Conservation (phyloP, 2,888 invertebrate genomes). For the Standfussiana lucernea region DNA sequence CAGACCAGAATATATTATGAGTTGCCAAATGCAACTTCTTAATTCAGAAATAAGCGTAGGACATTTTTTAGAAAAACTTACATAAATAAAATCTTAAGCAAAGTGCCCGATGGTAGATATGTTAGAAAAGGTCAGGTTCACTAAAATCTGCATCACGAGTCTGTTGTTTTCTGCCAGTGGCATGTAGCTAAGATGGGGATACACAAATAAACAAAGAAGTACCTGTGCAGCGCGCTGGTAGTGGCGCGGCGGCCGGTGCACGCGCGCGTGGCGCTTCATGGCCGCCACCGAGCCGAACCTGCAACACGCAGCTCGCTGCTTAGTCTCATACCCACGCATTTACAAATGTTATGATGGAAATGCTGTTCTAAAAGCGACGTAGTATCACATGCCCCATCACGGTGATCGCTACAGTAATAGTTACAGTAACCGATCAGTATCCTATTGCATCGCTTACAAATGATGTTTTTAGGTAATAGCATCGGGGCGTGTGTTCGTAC, state of each 20-base stretch:
- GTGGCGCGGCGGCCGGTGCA: conserved; percentile 70
- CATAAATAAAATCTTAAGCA: too few relatives aligned
- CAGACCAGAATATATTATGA: too few relatives aligned
- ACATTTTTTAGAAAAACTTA: too few relatives aligned
- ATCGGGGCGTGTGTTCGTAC: neutral
- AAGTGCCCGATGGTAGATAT: too few relatives aligned
- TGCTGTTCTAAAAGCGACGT: too few relatives aligned
- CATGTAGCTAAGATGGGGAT: neutral
- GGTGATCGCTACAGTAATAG: neutral
- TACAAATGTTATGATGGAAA: too few relatives aligned
- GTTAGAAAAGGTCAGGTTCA: neutral
- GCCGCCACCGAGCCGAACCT: conserved; percentile 85
- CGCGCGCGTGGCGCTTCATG: conserved; percentile 82
- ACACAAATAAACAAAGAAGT: neutral
- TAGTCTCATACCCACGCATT: too few relatives aligned
- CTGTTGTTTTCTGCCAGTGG: neutral
- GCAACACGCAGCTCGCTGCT: conserved; percentile 12
- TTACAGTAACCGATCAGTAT: neutral
- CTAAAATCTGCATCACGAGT: too few relatives aligned
- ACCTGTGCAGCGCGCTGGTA: conserved; percentile 18
- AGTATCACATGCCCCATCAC: too few relatives aligned
- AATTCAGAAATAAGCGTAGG: too few relatives aligned
- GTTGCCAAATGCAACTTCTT: too few relatives aligned
- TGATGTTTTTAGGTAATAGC: neutral
- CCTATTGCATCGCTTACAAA: neutral